phyloP scores from a whole-genome alignment of 2,888 invertebrate genomes.

The Pheosia tremula region DNA sequence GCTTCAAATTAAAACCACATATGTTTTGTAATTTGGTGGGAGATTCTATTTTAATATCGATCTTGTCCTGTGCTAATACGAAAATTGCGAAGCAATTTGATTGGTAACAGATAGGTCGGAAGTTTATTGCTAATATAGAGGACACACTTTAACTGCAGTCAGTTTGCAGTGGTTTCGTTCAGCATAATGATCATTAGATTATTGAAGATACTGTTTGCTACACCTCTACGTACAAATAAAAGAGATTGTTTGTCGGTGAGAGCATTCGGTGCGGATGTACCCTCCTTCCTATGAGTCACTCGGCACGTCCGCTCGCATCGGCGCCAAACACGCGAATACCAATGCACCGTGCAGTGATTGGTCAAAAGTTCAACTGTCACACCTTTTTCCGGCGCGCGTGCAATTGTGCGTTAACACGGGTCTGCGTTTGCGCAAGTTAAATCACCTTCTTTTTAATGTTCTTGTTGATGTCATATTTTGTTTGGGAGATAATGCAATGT shows the following conservation, averaged over 20 bases:
- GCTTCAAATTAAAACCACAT: conserved; percentile 16
- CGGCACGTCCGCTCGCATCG: conserved; percentile 51
- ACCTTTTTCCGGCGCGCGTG: conserved; percentile 72
- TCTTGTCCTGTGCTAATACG: not conserved
- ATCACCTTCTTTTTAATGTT: conserved; percentile 2
- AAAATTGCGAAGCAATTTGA: not conserved
- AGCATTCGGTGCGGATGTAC: no score
- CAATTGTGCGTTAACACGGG: conserved; percentile 23
- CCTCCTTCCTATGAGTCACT: conserved; percentile 47
- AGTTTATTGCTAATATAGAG: no score
- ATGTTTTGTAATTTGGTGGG: conserved; percentile 11
- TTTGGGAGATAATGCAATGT: not conserved
- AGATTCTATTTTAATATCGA: conserved; percentile 22
- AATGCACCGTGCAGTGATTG: conserved; percentile 40
- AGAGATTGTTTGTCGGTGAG: no score
- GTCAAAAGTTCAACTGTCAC: conserved; percentile 67
- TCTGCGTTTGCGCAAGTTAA: conserved; percentile 20
- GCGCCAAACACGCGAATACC: conserved; percentile 56
- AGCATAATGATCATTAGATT: no score
- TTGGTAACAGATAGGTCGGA: not conserved
- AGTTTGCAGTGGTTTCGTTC: no score
- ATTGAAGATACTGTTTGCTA: no score
- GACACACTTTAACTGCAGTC: no score
- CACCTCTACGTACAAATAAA: no score
- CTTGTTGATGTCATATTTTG: conserved; percentile 1